phyloP scores from a whole-genome alignment of 1,140 invertebrate species.

The Aphaenogaster floridana region DNA sequence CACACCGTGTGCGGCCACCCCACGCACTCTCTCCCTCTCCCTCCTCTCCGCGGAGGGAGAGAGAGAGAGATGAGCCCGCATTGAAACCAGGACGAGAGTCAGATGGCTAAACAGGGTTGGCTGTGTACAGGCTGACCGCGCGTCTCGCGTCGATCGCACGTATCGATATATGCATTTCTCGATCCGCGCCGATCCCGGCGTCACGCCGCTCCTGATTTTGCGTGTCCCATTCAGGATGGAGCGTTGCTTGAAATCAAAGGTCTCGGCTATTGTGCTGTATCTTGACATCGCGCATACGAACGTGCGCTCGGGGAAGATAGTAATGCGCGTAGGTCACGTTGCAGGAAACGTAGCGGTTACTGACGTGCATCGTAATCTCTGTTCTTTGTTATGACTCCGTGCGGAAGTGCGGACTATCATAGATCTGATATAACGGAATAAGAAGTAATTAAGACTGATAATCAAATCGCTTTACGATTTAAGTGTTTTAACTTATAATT shows the following conservation, averaged over 20 bases:
- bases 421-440: not conserved
- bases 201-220: constrained; percentile 50
- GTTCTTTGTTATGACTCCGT: not conserved
- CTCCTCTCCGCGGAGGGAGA: constrained; percentile 67
- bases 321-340: constrained; percentile 31
- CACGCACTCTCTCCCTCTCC: constrained; percentile 21
- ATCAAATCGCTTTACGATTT: not conserved
- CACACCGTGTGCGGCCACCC: constrained; percentile 67
- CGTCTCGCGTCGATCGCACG: constrained; percentile 76
- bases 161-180: constrained; percentile 67
- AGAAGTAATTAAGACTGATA: not conserved
- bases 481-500: not conserved
- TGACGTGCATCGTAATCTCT: constrained; percentile 4
- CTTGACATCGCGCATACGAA: constrained; percentile 59
- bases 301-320: constrained; percentile 46
- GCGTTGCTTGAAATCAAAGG: constrained; percentile 61
- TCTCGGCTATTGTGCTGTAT: constrained; percentile 62
- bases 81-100: constrained; percentile 75
- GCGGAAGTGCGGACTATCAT: not conserved
- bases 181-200: constrained; percentile 35
- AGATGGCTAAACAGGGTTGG: constrained; percentile 62
- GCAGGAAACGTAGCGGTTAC: constrained; percentile 28
- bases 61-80: constrained; percentile 82
- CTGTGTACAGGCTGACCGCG: constrained; percentile 35
- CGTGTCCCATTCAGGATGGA: constrained; percentile 51